Conservation (phyloP, 2,797 vertebrate species). For the Pristis pectinata region DNA sequence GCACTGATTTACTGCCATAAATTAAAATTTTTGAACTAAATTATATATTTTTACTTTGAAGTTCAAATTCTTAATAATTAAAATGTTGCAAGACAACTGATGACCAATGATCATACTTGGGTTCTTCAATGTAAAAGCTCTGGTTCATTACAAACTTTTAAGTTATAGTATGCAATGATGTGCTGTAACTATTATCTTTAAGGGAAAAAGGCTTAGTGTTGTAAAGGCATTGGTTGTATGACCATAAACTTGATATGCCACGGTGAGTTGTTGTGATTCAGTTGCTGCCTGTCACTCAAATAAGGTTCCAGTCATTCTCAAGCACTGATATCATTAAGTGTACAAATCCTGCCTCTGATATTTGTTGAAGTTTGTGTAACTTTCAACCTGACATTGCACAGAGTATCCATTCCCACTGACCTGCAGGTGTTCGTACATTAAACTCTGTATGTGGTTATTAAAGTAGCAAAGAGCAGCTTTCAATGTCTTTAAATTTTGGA, state of each 20-base stretch:
- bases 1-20: background rate
- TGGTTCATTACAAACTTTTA: background rate
- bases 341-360: background rate
- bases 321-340: background rate
- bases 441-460: background rate
- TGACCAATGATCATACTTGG: background rate
- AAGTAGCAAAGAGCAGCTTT: background rate
- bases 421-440: background rate
- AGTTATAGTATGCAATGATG: background rate
- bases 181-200: background rate
- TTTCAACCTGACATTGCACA: background rate
- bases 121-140: background rate
- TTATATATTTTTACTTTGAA: background rate
- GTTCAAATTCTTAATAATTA: constrained; percentile 7
- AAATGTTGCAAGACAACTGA: background rate
- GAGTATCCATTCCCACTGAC: background rate
- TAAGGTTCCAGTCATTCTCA: background rate
- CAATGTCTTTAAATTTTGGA: background rate
- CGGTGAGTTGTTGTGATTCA: background rate
- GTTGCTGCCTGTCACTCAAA: background rate
- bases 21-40: background rate
- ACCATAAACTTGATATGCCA: background rate
- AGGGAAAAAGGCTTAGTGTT: background rate
- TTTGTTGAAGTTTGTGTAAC: background rate
- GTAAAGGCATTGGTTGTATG: background rate